Evolutionary conservation across 1,140 invertebrate species (phyloP), one percentile per base, ranked within the genome.

Genomic region (Teleopsis dalmanni): DNA sequence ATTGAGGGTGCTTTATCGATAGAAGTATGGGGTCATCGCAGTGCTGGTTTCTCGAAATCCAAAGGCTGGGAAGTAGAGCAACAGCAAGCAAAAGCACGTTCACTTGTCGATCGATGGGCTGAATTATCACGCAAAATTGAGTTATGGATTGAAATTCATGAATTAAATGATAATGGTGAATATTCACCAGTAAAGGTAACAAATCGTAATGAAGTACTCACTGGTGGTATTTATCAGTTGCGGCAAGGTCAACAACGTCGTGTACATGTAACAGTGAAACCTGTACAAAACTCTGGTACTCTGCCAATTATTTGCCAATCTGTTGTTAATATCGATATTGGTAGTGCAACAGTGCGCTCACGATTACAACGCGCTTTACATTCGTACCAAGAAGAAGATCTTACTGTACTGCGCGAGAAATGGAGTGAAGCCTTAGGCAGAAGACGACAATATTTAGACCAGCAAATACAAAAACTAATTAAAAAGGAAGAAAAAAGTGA

Each of bases 301-400:
- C 75, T 98, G 57, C 95, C 95, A 25, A 87, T 98, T 47, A 93
- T 95, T 56, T 95, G 92, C 72, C 89, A 97, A 67, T 83, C 89
- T 43, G 91, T 98, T 60, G 80, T 85, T 19, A 90, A 82, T 61
- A 81, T 97, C 48, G 83, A 88, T 51, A 83, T 97, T 37, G 94
- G 94, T 38, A 89, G 88, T 62, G 87, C 96, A 14, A 82, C 81
- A 46, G 83, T 85, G n/a, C 73, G 86, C 48, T 87, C 80, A 45
- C 80, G 83, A 18, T 72, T 95, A 13, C 92, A 97, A 72, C 90
- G 91, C 70, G 82, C 88, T 1, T 70, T 98, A 41, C 96, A 99
- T 73, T 96, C 92, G 10, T 99, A 99, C 70, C 95, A 98, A 72
- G 96, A 99, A 58, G 93, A 95, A 69, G 96, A 98, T 74, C 75